A percentile compares a stretch with the other conserved stretches of the same genome.
These are phyloP conservation scores for Glyptemys insculpta DNA, from an alignment of 2,797 vertebrate genomes.

Conservation along the genomic window DNA sequence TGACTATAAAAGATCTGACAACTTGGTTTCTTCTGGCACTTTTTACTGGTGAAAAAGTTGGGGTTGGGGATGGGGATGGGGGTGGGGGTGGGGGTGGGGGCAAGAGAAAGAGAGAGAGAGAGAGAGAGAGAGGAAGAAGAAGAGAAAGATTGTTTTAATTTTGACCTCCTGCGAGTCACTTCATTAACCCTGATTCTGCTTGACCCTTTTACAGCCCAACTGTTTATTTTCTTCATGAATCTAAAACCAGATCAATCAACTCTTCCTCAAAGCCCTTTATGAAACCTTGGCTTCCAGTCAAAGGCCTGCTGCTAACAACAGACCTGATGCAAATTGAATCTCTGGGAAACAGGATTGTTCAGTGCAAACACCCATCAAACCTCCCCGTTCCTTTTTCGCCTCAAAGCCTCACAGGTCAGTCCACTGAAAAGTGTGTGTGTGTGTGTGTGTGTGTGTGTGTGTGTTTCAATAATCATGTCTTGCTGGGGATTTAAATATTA, in stretches of 20 bases:
- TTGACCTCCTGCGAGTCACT: slow-evolving; percentile 61
- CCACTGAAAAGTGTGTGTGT: too few relatives aligned
- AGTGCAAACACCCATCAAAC: background rate
- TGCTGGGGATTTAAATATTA: slow-evolving; percentile 63
- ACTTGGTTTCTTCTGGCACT: background rate
- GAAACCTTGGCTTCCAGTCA: slow-evolving; percentile 46
- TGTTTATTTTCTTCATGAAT: slow-evolving; percentile 78
- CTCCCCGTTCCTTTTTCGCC: background rate
- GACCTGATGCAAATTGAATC: slow-evolving; percentile 23
- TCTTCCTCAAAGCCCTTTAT: slow-evolving; percentile 64
- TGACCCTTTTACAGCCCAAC: slow-evolving; percentile 68
- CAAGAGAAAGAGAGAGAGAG: fast-evolving
- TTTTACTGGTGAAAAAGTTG: background rate
- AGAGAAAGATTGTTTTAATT: slow-evolving; percentile 20
- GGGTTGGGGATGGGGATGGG: background rate
- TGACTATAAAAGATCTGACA: background rate
- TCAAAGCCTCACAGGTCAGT: background rate
- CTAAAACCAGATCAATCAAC: slow-evolving; percentile 68
- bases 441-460: background rate
- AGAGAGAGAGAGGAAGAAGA: background rate
- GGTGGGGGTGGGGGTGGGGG: background rate
- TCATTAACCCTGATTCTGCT: slow-evolving; percentile 68
- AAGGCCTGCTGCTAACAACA: background rate
- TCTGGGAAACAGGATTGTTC: slow-evolving; percentile 4
- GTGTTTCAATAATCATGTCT: slow-evolving; percentile 13